Conservation (phyloP, 1,140 invertebrate genomes). For the Aporrectodea caliginosa region DNA sequence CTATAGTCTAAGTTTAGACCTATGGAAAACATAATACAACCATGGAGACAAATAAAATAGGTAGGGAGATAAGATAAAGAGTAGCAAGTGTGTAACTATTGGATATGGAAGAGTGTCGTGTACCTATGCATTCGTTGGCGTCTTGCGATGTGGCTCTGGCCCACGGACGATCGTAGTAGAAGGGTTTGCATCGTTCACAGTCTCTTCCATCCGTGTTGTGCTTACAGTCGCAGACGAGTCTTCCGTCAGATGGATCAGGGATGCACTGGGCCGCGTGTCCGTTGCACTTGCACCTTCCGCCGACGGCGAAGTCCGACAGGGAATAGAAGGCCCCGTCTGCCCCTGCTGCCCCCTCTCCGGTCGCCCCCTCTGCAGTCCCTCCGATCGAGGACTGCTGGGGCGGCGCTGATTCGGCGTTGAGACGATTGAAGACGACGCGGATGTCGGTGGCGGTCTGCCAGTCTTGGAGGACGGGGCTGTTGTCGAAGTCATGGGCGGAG, state of each 20-base stretch:
- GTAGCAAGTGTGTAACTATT: too few relatives aligned
- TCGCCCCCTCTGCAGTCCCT: conserved; percentile 32
- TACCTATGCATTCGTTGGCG: conserved; percentile 97
- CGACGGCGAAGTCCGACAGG: conserved; percentile 91
- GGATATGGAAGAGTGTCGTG: too few relatives aligned
- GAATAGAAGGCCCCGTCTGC: conserved; percentile 1
- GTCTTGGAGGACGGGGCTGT: conserved; percentile 90
- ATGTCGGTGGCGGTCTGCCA: conserved; percentile 99
- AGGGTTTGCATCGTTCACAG: conserved; percentile 96
- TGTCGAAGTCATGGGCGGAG: conserved; percentile 86
- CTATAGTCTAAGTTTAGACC: too few relatives aligned
- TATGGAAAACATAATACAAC: too few relatives aligned
- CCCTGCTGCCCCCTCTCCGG: neutral
- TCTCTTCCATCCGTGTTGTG: conserved; percentile 97
- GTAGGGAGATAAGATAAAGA: too few relatives aligned
- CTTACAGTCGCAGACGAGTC: conserved; percentile 87
- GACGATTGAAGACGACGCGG: conserved; percentile 72
- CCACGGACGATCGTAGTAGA: conserved; percentile 98
- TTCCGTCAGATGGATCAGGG: conserved; percentile 64
- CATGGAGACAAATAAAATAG: too few relatives aligned
- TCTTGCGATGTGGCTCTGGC: conserved; percentile 86
- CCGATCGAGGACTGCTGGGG: conserved; percentile 22
- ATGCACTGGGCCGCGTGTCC: conserved; percentile 89
- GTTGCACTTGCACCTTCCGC: conserved; percentile 97
- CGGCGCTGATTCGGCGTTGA: conserved; percentile 80